Percentiles rank a stretch among this genome's conserved stretches.
Conservation (phyloP, 2,888 invertebrate genomes). For the Apamea crenata region DNA sequence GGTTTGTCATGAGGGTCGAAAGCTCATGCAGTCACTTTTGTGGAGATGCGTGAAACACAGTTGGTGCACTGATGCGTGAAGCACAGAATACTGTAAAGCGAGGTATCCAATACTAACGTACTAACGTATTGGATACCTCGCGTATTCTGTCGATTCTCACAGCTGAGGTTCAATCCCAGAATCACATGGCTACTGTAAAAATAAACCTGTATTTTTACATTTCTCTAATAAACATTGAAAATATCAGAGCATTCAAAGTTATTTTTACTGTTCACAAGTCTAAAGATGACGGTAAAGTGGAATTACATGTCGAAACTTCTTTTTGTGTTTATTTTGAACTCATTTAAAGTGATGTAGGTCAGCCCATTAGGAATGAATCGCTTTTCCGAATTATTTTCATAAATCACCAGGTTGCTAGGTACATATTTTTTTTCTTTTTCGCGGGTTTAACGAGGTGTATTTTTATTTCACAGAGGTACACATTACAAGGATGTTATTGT, state of each 20-base stretch:
- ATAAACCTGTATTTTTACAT: slow-evolving; percentile 53
- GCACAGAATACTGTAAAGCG: no score
- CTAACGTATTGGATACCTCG: no score
- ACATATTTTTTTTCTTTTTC: background rate
- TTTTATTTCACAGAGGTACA: background rate
- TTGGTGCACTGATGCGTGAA: no score
- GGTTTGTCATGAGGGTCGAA: no score
- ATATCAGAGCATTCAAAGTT: slow-evolving; percentile 53
- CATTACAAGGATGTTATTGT: no score
- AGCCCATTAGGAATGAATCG: slow-evolving; percentile 14
- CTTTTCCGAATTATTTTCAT: slow-evolving; percentile 4
- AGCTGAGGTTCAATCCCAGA: slow-evolving; percentile 45
- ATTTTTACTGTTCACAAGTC: slow-evolving; percentile 49
- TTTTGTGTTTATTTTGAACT: slow-evolving; percentile 13
- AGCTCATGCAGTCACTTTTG: background rate
- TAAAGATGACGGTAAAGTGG: slow-evolving; percentile 33
- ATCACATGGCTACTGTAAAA: slow-evolving; percentile 41
- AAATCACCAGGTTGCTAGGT: slow-evolving; percentile 5
- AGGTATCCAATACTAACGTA: no score
- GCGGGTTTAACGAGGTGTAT: background rate
- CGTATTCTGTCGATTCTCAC: slow-evolving; percentile 7
- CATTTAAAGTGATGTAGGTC: slow-evolving; percentile 38
- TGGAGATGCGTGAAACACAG: background rate
- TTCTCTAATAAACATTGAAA: slow-evolving; percentile 44
- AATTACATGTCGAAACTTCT: slow-evolving; percentile 39